Conservation (phyloP, 1,140 invertebrate species). For the Popillia japonica region DNA sequence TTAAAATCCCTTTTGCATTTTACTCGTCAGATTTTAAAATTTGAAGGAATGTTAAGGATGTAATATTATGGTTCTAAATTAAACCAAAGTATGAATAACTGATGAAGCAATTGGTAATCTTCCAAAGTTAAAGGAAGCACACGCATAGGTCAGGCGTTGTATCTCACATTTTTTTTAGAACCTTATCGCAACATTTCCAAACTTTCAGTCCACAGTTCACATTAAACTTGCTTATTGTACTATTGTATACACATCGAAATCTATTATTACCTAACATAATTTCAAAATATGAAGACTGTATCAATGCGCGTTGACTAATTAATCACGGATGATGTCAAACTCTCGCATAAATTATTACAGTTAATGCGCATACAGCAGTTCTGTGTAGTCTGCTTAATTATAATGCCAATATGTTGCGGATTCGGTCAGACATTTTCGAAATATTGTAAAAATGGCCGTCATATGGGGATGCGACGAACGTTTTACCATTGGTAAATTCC, state of each 20-base stretch:
- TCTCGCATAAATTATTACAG: neutral
- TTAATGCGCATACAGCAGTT: neutral
- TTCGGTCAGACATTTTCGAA: constrained; percentile 30
- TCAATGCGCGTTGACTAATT: neutral
- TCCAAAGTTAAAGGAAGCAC: too few species aligned
- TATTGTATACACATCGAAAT: neutral
- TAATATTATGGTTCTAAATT: too few species aligned
- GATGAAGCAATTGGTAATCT: too few species aligned
- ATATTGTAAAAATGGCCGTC: constrained; percentile 2
- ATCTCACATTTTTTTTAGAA: too few species aligned
- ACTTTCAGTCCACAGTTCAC: too few species aligned
- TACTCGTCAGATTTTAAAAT: too few species aligned
- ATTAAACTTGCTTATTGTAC: too few species aligned
- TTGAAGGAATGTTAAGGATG: too few species aligned
- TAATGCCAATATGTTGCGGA: constrained; percentile 5
- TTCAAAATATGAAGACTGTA: neutral
- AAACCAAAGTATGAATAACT: too few species aligned
- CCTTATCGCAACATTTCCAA: too few species aligned
- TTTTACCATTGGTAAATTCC: constrained; percentile 27
- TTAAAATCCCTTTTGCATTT: too few species aligned
- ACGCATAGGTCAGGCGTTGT: too few species aligned
- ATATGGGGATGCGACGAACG: neutral
- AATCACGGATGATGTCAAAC: neutral
- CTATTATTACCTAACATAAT: neutral
- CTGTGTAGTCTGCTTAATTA: neutral